Evolutionary conservation across 2,888 invertebrate genomes (phyloP).

Genomic region (Agrotis ipsilon): DNA sequence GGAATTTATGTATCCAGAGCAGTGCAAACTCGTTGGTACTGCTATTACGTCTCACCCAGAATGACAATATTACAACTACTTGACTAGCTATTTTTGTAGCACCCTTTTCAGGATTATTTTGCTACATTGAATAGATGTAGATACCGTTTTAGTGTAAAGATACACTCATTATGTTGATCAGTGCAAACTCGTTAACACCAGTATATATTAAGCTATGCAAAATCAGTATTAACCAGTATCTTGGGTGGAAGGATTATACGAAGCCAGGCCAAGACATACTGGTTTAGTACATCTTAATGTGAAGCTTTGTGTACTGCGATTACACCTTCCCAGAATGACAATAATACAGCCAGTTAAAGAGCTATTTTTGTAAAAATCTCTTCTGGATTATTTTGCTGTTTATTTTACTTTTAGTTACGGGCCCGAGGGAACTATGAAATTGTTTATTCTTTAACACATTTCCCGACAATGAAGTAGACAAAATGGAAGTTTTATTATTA

Average conservation of each 20-base stretch:
- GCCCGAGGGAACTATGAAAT: background rate
- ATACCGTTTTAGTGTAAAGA: too few relatives aligned
- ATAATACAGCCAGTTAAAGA: slow-evolving; percentile 17
- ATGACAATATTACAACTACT: too few relatives aligned
- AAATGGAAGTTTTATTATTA: slow-evolving; percentile 27
- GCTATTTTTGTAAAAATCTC: slow-evolving; percentile 1
- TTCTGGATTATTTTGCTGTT: background rate
- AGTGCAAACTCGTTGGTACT: background rate
- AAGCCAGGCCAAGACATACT: too few relatives aligned
- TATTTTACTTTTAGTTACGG: background rate
- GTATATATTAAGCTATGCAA: too few relatives aligned
- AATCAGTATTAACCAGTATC: too few relatives aligned
- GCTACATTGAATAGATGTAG: too few relatives aligned
- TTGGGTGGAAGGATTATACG: too few relatives aligned
- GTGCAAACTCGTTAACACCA: background rate
- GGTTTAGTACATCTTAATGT: too few relatives aligned
- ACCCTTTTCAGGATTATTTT: too few relatives aligned
- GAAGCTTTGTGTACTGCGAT: background rate
- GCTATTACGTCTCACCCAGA: too few relatives aligned
- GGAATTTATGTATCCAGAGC: slow-evolving; percentile 36
- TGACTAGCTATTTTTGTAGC: too few relatives aligned
- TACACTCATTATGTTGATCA: too few relatives aligned
- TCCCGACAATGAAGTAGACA: slow-evolving; percentile 5
- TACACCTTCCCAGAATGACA: slow-evolving; percentile 10
- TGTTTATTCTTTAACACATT: slow-evolving; percentile 23